Base-by-base conservation (phyloP, 1,140 invertebrate species). In the Atta texana region DNA sequence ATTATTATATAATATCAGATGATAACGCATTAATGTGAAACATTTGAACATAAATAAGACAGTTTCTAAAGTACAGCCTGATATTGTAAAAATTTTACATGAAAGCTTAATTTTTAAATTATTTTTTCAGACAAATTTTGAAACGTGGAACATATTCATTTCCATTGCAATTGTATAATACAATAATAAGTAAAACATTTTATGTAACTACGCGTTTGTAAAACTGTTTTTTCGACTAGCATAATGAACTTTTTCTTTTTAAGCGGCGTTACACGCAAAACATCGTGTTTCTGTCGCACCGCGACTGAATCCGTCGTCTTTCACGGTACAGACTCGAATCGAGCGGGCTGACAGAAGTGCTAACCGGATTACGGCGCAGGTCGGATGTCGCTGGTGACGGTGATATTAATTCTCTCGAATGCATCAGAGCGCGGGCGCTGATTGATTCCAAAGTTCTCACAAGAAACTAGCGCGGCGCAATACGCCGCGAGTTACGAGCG, bases 341-440 rank as follows among this genome's bases (percentile, higher is more conserved):
- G 88, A 89, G 74, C 78, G 63, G 59, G 85, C 77, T 84, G 86
- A 69, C 63, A 24, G 82, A 84, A 84, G 34, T 86, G 74, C 63
- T 90, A 90, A 90, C 68, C 89, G 88, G 88, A 89, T 90, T 90
- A 90, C 59, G 85, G 34, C 88, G 88, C 86, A 85, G 75, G 85
- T 82, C 89, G 89, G 86, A 90, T 90, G 89, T 90, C 88, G 88
- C 80, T 59, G 81, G 80, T 89, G 85, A 90, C 88, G 88, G 86
- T 90, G 89, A 90, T 90, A 90, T 90, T 90, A 90, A 90, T 90
- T 90, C 89, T 90, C 89, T 90, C 89, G 89, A 90, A 90, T 90
- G 86, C 89, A 90, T 90, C 89, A 89, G 89, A 53, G 78, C 88
- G 24, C 85, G 88, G 88, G 89, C 88, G 88, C 89, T 90, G 89